phyloP scores from a whole-genome alignment of 2,113 vertebrate species.

The Galeopterus variegatus region DNA sequence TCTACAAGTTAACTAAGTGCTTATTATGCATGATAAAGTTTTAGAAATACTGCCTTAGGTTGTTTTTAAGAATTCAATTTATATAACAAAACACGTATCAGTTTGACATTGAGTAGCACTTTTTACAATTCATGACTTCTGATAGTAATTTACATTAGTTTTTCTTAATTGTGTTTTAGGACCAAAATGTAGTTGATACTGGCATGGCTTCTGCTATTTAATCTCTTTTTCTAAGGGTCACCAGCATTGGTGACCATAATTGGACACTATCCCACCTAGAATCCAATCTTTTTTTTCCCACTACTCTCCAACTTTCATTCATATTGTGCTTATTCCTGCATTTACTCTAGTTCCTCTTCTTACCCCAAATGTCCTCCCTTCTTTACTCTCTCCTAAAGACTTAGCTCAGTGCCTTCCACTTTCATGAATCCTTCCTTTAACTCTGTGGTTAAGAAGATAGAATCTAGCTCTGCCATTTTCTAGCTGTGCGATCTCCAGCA shows the following conservation, averaged over 20 bases:
- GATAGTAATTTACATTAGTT: constrained; percentile 26
- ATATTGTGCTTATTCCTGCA: background rate
- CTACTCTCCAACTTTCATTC: background rate
- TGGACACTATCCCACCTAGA: background rate
- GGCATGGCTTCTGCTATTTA: background rate
- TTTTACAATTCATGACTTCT: background rate
- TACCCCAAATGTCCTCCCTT: background rate
- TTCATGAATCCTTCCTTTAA: background rate
- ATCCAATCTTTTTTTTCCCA: background rate
- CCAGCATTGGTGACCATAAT: background rate
- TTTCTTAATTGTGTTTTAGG: constrained; percentile 15
- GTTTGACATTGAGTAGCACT: background rate
- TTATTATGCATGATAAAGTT: background rate
- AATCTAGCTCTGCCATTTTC: background rate
- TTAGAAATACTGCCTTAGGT: background rate
- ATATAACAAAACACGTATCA: background rate
- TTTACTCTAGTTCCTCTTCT: constrained; percentile 5
- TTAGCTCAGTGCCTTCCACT: background rate
- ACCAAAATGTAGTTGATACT: background rate
- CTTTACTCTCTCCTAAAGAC: background rate
- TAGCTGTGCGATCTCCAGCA: background rate
- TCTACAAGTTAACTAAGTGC: background rate
- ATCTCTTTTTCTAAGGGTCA: background rate
- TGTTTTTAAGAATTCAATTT: constrained; percentile 28
- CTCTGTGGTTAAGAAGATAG: background rate